Percentiles rank a stretch among this genome's conserved stretches.
phyloP scores from a whole-genome alignment of 2,888 invertebrate genomes.

The Pollenia griseotomentosa region DNA sequence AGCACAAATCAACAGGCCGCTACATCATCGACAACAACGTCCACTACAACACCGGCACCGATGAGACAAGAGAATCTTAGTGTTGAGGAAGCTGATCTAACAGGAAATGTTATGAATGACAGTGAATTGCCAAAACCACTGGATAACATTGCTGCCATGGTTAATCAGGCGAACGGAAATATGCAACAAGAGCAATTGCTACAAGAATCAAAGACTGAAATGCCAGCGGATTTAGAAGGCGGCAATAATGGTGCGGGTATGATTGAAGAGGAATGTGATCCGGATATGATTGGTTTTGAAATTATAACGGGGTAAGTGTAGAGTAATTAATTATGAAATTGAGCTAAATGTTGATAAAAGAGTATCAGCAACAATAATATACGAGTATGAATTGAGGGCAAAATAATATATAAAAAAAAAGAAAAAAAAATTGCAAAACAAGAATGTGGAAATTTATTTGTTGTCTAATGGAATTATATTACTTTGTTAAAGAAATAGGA shows the following conservation, averaged over 20 bases:
- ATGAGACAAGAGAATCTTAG: slow-evolving; percentile 71
- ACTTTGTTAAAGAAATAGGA: too few species aligned
- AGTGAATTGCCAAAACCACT: slow-evolving; percentile 82
- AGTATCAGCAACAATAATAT: neutral
- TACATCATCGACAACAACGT: slow-evolving; percentile 66
- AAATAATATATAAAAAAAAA: neutral
- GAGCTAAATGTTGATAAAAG: neutral
- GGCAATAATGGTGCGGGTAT: slow-evolving; percentile 62
- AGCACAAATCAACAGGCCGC: slow-evolving; percentile 53
- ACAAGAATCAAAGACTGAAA: slow-evolving; percentile 81
- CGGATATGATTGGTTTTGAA: slow-evolving; percentile 96
- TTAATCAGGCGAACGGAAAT: slow-evolving; percentile 65
- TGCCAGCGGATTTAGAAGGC: slow-evolving; percentile 74
- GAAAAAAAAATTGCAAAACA: neutral
- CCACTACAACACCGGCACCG: slow-evolving; percentile 57
- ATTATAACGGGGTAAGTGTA: slow-evolving; percentile 91
- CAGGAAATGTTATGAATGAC: slow-evolving; percentile 76
- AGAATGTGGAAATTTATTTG: too few species aligned
- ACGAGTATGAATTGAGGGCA: slow-evolving; percentile 8
- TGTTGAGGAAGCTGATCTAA: slow-evolving; percentile 75
- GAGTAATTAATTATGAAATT: slow-evolving; percentile 47
- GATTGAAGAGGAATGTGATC: slow-evolving; percentile 91
- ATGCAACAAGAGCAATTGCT: slow-evolving; percentile 69
- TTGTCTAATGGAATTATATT: too few species aligned
- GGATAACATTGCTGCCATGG: slow-evolving; percentile 67